phyloP scores from a whole-genome alignment of 92 coral and sea anemone genomes.

The Phenganax subtilis region DNA sequence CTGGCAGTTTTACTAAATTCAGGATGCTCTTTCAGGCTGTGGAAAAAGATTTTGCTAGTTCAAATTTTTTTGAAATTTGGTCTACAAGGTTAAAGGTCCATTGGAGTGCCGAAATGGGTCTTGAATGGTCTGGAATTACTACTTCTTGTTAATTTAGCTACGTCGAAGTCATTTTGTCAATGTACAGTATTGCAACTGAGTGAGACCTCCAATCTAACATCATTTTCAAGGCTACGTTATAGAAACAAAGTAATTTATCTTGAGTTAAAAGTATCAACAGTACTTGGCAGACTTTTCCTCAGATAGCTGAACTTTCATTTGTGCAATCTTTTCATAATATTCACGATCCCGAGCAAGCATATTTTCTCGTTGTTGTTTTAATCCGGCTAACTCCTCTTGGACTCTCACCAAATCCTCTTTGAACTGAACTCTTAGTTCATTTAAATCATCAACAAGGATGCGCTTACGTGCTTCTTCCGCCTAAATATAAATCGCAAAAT shows the following conservation, averaged over 20 bases:
- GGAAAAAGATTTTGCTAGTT: no score
- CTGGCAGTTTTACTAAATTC: no score
- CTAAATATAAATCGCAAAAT: not conserved
- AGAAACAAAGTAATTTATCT: not conserved
- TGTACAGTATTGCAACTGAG: not conserved
- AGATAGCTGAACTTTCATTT: slow-evolving; percentile 32
- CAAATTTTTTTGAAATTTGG: no score
- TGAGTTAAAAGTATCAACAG: not conserved
- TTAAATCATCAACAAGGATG: slow-evolving; percentile 25
- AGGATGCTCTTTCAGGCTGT: no score
- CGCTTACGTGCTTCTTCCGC: slow-evolving; percentile 33
- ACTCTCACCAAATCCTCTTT: slow-evolving; percentile 21
- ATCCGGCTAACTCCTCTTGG: slow-evolving; percentile 31
- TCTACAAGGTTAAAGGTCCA: no score
- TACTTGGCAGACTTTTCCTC: slow-evolving; percentile 33
- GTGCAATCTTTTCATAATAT: slow-evolving; percentile 32
- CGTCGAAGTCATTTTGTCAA: no score
- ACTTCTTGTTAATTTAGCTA: no score
- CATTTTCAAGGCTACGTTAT: not conserved
- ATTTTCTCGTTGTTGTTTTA: slow-evolving; percentile 32
- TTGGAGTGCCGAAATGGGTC: no score
- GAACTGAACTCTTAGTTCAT: slow-evolving; percentile 16
- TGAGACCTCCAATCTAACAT: not conserved
- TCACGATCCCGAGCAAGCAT: slow-evolving; percentile 32
- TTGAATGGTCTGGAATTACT: no score